Percentiles rank a stretch among this genome's conserved stretches.
phyloP scores from a whole-genome alignment of 2,113 vertebrate genomes.

The Entelurus aequoreus region DNA sequence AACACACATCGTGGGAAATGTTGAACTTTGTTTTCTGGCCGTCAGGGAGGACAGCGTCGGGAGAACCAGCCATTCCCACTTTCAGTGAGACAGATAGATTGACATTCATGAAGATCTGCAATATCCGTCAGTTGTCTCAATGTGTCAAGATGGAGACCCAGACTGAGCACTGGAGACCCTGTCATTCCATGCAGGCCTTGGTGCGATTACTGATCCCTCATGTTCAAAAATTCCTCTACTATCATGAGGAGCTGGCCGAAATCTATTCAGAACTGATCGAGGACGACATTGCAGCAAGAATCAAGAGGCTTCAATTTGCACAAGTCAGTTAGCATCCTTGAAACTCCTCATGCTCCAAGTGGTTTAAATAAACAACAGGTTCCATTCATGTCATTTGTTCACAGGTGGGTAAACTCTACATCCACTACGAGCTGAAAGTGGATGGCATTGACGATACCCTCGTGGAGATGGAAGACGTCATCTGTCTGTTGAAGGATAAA shows the following conservation, averaged over 20 bases:
- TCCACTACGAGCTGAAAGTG: conserved; percentile 63
- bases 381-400: neutral
- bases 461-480: conserved; percentile 62
- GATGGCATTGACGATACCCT: conserved; percentile 17
- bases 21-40: neutral
- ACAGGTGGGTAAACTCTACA: conserved; percentile 75
- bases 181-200: conserved; percentile 60
- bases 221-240: conserved; percentile 71
- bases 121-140: conserved; percentile 51
- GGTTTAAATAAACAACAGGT: neutral
- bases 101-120: conserved; percentile 71
- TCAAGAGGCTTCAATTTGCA: conserved; percentile 56
- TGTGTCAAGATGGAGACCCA: conserved; percentile 57
- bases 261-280: conserved; percentile 59
- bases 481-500: conserved; percentile 70
- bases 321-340: conserved; percentile 55
- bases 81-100: conserved; percentile 63
- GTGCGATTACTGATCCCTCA: conserved; percentile 65
- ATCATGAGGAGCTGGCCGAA: conserved; percentile 53
- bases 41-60: conserved; percentile 5
- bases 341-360: neutral
- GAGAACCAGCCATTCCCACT: conserved; percentile 1
- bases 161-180: conserved; percentile 66
- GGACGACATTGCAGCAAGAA: conserved; percentile 49
- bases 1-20: neutral